Percentiles rank a stretch among this genome's conserved stretches.
Conservation (phyloP, 2,113 vertebrate species). For the Hippocampus guttulatus region DNA sequence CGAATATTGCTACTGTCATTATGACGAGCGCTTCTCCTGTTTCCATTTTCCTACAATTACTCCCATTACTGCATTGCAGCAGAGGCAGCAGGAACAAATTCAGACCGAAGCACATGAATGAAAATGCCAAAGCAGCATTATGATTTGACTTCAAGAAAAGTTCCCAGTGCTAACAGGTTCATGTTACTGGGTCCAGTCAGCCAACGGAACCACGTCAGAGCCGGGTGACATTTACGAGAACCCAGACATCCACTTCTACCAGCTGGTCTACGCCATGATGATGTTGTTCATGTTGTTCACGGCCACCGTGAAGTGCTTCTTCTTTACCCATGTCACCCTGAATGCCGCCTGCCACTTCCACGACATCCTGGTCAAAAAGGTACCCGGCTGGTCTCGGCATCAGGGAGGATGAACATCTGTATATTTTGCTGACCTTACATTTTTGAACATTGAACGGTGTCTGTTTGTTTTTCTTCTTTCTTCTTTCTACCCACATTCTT, state of each 20-base stretch:
- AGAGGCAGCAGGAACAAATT: too few species aligned
- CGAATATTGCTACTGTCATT: too few species aligned
- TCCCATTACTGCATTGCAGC: too few species aligned
- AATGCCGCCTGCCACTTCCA: constrained; percentile 69
- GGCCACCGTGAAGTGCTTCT: constrained; percentile 60
- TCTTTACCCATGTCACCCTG: constrained; percentile 72
- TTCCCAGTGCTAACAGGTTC: background rate
- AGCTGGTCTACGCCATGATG: constrained; percentile 59
- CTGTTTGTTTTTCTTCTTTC: too few species aligned
- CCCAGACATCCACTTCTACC: constrained; percentile 60
- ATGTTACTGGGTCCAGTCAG: background rate
- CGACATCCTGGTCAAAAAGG: constrained; percentile 73
- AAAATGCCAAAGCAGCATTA: too few species aligned
- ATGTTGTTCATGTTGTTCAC: constrained; percentile 49
- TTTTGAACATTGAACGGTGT: too few species aligned
- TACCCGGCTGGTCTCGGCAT: constrained; percentile 19
- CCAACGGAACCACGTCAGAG: constrained; percentile 1
- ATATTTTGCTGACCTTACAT: background rate
- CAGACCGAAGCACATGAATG: too few species aligned
- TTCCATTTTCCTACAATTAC: too few species aligned
- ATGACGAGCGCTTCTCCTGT: too few species aligned
- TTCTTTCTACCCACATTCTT: too few species aligned
- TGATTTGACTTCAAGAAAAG: too few species aligned
- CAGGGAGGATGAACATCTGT: background rate
- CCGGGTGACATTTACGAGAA: constrained; percentile 57